Percentiles rank a stretch among this genome's conserved stretches.
Conservation (phyloP, 2,888 invertebrate genomes). For the Nemotelus nigrinus region DNA sequence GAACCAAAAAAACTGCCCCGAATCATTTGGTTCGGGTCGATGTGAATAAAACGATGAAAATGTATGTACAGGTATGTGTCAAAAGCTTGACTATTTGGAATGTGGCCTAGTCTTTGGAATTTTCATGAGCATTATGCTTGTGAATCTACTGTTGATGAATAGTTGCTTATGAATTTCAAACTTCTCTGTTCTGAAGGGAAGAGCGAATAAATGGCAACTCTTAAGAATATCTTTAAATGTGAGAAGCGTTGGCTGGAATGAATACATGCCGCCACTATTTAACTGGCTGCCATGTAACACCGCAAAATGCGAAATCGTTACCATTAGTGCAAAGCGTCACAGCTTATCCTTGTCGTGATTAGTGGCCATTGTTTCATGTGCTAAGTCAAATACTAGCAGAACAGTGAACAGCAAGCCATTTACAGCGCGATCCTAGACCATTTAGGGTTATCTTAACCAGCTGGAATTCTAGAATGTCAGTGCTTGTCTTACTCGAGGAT, state of each 20-base stretch:
- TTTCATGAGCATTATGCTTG: no score
- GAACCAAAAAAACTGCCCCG: no score
- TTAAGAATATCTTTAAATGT: neutral
- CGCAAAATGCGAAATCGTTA: constrained; percentile 34
- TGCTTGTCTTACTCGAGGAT: neutral
- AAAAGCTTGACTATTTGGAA: no score
- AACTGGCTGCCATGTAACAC: constrained; percentile 34
- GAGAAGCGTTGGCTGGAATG: constrained; percentile 29
- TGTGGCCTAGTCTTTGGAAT: no score
- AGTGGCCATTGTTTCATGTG: constrained; percentile 44
- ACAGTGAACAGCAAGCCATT: constrained; percentile 43
- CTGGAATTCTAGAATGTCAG: constrained; percentile 34
- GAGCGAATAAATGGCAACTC: neutral
- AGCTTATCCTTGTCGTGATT: constrained; percentile 42
- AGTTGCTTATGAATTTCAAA: neutral
- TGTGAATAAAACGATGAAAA: no score
- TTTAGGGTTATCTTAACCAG: constrained; percentile 39
- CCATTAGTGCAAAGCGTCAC: constrained; percentile 43
- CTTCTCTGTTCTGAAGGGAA: no score
- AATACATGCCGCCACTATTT: constrained; percentile 14
- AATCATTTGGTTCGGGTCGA: no score
- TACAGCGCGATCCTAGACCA: constrained; percentile 35
- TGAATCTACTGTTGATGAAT: no score
- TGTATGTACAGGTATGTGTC: no score
- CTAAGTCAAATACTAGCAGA: constrained; percentile 34